Percentiles rank a stretch among this genome's conserved stretches.
Conservation (phyloP, 2,888 invertebrate genomes). For the Margaritifera margaritifera region DNA sequence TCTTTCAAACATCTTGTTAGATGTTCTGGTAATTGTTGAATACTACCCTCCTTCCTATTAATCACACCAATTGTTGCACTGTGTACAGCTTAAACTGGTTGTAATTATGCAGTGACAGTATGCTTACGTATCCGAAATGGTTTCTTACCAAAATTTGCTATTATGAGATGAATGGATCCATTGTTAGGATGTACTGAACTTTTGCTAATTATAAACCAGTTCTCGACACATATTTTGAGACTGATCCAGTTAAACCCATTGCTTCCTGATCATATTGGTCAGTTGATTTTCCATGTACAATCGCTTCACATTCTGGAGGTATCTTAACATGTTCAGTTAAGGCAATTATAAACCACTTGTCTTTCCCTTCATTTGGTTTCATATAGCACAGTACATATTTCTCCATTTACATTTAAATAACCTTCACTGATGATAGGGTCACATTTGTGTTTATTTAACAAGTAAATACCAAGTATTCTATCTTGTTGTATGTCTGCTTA, state of each 20-base stretch:
- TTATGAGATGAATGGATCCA: background rate
- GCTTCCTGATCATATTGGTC: conserved; percentile 11
- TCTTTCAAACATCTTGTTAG: conserved; percentile 16
- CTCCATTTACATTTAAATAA: conserved; percentile 10
- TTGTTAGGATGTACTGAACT: conserved; percentile 14
- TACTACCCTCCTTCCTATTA: background rate
- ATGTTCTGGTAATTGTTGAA: conserved; percentile 7
- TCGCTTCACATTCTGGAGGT: conserved; percentile 5
- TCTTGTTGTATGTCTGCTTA: conserved; percentile 10
- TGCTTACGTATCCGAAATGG: conserved; percentile 7
- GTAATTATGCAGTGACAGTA: no score
- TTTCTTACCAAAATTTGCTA: conserved; percentile 10
- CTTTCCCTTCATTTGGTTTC: conserved; percentile 4
- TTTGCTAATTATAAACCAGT: conserved; percentile 25
- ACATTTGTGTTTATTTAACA: conserved; percentile 1
- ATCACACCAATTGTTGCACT: background rate
- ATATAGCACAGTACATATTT: conserved; percentile 18
- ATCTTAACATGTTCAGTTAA: conserved; percentile 10
- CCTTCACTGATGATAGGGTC: conserved; percentile 10
- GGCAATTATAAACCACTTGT: conserved; percentile 19
- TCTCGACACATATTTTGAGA: conserved; percentile 6
- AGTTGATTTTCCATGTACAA: conserved; percentile 9
- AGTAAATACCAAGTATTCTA: conserved; percentile 21
- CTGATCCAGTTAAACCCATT: conserved; percentile 3
- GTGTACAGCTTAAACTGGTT: background rate